A percentile compares a stretch with the other conserved stretches of the same genome.
These are phyloP conservation scores for Athene cunicularia DNA, from an alignment of 2,113 vertebrate genomes.

Conservation along the genomic window DNA sequence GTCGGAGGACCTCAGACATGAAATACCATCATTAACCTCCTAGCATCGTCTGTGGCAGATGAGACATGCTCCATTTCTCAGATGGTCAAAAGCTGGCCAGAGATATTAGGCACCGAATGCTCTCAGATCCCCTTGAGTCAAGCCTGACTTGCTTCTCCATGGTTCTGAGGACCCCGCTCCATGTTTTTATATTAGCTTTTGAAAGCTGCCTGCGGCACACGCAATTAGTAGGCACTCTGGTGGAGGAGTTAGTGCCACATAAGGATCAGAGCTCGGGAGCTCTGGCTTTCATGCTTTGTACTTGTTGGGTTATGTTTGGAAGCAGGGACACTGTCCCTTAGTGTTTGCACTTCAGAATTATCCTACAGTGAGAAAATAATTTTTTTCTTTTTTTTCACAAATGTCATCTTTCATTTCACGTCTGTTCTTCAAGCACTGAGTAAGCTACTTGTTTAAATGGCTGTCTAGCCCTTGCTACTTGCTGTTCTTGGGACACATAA, in stretches of 20 bases:
- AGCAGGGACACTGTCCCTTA: not conserved
- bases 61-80: slow-evolving; percentile 28
- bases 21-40: slow-evolving; percentile 38
- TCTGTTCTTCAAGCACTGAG: not conserved
- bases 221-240: not conserved
- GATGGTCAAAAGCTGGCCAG: slow-evolving; percentile 18
- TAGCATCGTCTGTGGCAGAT: not conserved
- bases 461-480: not conserved
- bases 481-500: not conserved
- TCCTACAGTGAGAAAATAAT: not conserved
- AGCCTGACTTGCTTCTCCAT: not conserved
- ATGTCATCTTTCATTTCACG: not conserved
- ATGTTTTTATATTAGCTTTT: not conserved
- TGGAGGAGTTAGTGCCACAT: not conserved
- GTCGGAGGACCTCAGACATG: slow-evolving; percentile 1
- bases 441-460: not conserved
- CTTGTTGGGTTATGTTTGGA: not conserved
- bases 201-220: not conserved
- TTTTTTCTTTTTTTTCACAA: not conserved
- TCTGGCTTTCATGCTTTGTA: not conserved
- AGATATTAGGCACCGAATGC: not conserved
- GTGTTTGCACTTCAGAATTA: not conserved
- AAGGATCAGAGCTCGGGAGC: not conserved
- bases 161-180: not conserved
- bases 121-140: not conserved